Base-by-base conservation (phyloP, 2,888 invertebrate genomes). In the Rosalia funebris region DNA sequence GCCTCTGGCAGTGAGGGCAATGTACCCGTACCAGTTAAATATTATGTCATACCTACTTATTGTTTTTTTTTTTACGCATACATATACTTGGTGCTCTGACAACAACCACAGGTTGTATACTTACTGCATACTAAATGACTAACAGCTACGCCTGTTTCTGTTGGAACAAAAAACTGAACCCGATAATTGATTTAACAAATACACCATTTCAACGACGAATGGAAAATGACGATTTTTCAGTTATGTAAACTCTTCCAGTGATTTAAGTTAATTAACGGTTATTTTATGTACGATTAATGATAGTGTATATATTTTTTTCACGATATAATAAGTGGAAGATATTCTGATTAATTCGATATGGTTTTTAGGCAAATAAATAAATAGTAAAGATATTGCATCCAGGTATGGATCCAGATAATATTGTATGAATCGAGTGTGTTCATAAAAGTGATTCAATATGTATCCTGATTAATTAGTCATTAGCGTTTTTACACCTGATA, bases 231-330 rank as follows among this genome's bases (percentile, higher is more conserved):
- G 11, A 41, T 19, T n/a, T 9, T 12, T 45, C 45, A 34, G 34
- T 19, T 45, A 42, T 10, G 19, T 45, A 45, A 45, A 20, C 20
- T 19, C 16, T 42, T n/a, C 17, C 42, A 15, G n/a, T n/a, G 12
- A 37, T 37, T 37, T 37, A 9, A n/a, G n/a, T n/a, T n/a, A n/a
- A n/a, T n/a, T n/a, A n/a, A n/a, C n/a, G n/a, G n/a, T n/a, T n/a
- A n/a, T n/a, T n/a, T n/a, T n/a, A n/a, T n/a, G n/a, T n/a, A n/a
- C n/a, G n/a, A n/a, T n/a, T n/a, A n/a, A n/a, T n/a, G n/a, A n/a
- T n/a, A n/a, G n/a, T n/a, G n/a, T n/a, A n/a, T n/a, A n/a, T n/a
- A n/a, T n/a, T n/a, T n/a, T n/a, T n/a, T n/a, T n/a, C n/a, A n/a
- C n/a, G n/a, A n/a, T n/a, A n/a, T n/a, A n/a, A n/a, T n/a, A n/a